Evolutionary conservation across 2,113 vertebrate genomes (phyloP), one percentile per base, ranked within the genome.

Genomic region (Ciconia boyciana): DNA sequence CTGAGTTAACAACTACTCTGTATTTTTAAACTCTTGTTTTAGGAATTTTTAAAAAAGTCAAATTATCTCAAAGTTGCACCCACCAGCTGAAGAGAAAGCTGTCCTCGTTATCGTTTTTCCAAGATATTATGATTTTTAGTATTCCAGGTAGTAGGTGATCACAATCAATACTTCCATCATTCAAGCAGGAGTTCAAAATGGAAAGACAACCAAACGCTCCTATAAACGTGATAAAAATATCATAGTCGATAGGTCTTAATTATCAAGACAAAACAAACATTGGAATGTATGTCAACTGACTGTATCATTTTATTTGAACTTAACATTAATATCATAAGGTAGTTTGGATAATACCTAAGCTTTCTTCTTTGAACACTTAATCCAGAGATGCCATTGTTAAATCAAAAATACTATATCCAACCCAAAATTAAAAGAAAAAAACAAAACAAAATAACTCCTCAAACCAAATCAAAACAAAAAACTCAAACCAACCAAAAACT

Each of bases 21-120:
- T 58, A 61, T 69, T 85, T 93, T 88, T 80, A 83, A 95, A 58
- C 11, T 71, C 24, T 32, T 64, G 7, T 13, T 78, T 75, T n/a
- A 84, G 29, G 58, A 78, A 51, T 32, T n/a, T n/a, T n/a, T n/a
- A n/a, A n/a, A n/a, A n/a, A 51, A 36, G 41, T 43, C 25, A 44
- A 88, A 66, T 31, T 39, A 74, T 70, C 87, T 69, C 49, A 41
- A 85, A 91, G 65, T 84, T 75, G 48, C 24, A 98, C 98, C 43
- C 80, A 99, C 99, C 98, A 98, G 96, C 98, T 98, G 91, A 99
- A 99, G 49, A 99, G 99, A 94, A 99, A 99, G 96, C 98, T 98
- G 52, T 99, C 98, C 77, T 99, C 99, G 65, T 97, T 98, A 79
- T 98, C 96, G 71, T 96, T 99, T 93, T 99, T 99, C 99, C 99